Evolutionary conservation across 2,113 vertebrate genomes (phyloP).

Genomic region (Rhynchomys soricoides): DNA sequence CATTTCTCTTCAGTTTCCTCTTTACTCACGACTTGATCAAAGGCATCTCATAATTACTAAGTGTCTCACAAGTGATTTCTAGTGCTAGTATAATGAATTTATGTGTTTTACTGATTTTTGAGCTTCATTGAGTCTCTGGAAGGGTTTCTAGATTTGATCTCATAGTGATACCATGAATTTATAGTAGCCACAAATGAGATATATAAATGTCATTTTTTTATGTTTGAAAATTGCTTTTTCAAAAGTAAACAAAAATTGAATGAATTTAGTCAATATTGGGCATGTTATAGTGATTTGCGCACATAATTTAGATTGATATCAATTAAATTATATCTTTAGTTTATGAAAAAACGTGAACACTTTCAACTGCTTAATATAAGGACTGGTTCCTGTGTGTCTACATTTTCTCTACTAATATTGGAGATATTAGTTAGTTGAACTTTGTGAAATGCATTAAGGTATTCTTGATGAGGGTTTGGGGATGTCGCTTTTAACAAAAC

Average conservation of each 20-base stretch:
- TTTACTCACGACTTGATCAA: slow-evolving; percentile 1
- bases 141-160: slow-evolving; percentile 64
- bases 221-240: slow-evolving; percentile 51
- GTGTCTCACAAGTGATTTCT: slow-evolving; percentile 11
- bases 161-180: not conserved
- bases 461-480: not conserved
- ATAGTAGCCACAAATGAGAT: slow-evolving; percentile 17
- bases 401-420: not conserved
- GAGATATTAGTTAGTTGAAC: not conserved
- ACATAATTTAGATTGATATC: slow-evolving; percentile 2
- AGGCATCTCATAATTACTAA: slow-evolving; percentile 5
- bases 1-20: slow-evolving; percentile 30
- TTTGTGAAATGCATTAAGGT: not conserved
- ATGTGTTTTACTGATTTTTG: not conserved
- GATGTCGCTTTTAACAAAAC: slow-evolving; percentile 11
- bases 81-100: not conserved
- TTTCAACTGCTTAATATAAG: slow-evolving; percentile 19
- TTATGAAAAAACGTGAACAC: slow-evolving; percentile 8
- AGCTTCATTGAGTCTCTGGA: slow-evolving; percentile 15
- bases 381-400: not conserved
- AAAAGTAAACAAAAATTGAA: not conserved
- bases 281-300: not conserved
- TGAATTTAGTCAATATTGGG: not conserved
- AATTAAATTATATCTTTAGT: slow-evolving; percentile 38
- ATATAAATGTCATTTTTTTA: slow-evolving; percentile 29